Percentiles rank a stretch among this genome's conserved stretches.
phyloP scores from a whole-genome alignment of 2,113 vertebrate genomes.

The Scomber colias region DNA sequence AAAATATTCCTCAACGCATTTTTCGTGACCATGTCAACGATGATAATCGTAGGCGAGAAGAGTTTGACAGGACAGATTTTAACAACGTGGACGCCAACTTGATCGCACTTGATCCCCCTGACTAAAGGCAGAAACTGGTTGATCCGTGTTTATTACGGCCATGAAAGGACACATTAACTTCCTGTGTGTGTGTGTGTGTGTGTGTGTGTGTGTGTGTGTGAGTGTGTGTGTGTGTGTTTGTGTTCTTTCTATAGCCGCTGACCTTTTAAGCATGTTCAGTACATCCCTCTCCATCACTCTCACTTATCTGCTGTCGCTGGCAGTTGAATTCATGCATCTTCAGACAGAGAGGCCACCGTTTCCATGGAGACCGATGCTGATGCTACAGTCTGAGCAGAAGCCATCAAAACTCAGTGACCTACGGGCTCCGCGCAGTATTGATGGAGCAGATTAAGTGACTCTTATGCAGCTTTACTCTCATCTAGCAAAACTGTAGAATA shows the following conservation, averaged over 20 bases:
- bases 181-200: background rate
- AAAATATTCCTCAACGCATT: background rate
- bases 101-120: background rate
- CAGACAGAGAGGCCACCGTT: slow-evolving; percentile 53
- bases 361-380: slow-evolving; percentile 64
- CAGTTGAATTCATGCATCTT: slow-evolving; percentile 51
- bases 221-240: slow-evolving; percentile 19
- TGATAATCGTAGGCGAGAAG: background rate
- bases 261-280: background rate
- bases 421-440: background rate
- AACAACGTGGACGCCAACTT: background rate
- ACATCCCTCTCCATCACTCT: background rate
- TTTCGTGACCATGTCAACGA: background rate
- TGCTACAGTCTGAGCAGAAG: slow-evolving; percentile 34
- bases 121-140: background rate
- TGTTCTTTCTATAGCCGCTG: background rate
- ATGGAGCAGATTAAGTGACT: slow-evolving; percentile 54
- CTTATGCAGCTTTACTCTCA: slow-evolving; percentile 41
- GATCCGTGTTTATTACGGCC: slow-evolving; percentile 2
- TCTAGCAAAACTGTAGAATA: slow-evolving; percentile 36
- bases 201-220: slow-evolving; percentile 22
- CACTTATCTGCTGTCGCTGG: slow-evolving; percentile 48
- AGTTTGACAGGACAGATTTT: background rate
- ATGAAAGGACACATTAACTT: slow-evolving; percentile 12
- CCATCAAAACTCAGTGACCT: slow-evolving; percentile 61